Base-by-base conservation (phyloP, 2,888 invertebrate species). In the Leptopilina drosophilae region DNA sequence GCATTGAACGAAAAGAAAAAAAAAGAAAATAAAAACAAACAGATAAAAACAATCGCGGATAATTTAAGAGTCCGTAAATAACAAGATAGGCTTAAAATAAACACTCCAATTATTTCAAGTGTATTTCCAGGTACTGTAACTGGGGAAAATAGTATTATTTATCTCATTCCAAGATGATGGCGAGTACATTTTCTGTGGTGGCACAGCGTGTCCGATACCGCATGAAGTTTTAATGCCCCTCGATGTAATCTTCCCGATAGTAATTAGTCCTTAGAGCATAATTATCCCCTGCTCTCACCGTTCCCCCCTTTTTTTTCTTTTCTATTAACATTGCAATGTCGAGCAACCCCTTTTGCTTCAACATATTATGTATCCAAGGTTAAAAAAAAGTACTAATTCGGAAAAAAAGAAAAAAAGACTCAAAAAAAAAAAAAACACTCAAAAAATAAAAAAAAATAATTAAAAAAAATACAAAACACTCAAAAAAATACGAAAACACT, bases 241-340 rank as follows among this genome's bases (percentile, higher is more conserved):
- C 80, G 82, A 82, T 82, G 82, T 80, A 83, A 83, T 83, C 83
- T 80, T 80, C 20, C 65, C 77, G 83, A 83, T 82, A 59, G 59
- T 59, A 83, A 83, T 83, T 83, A 83, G 82, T 82, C 82, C 81
- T 80, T 80, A 77, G 66, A 69, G 69, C 76, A 82, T 81, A 83
- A 79, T 80, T 78, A 83, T 83, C 78, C 83, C 81, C 33, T 33
- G 33, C 33, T 83, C 83, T 81, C 81, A 79, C 78, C 69, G 76
- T 78, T 79, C 79, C 5, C 77, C 80, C 76, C 80, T 82, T 78
- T 78, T 79, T 76, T 66, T 76, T 66, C 33, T 12, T 33, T 65
- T 53, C 33, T 53, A 15, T 9, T 4, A 49, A 49, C 49, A 49
- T 33, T 33, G 33, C 49, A 9, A 49, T 11, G 49, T 9, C 46